phyloP scores from a whole-genome alignment of 2,113 vertebrate genomes.

The Montifringilla adamsi region DNA sequence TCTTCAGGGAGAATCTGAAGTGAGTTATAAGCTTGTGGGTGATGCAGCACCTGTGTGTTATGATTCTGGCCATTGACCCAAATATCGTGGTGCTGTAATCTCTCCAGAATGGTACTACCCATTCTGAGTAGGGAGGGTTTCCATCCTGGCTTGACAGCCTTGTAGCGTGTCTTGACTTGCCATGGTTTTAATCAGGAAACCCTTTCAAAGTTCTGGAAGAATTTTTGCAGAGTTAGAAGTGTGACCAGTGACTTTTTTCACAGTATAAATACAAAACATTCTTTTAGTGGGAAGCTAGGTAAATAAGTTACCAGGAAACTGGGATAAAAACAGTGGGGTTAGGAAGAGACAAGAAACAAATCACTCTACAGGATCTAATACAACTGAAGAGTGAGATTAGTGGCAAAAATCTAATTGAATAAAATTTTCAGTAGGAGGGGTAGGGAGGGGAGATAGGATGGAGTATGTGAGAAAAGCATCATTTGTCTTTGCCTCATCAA shows the following conservation, averaged over 20 bases:
- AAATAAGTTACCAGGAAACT: not conserved
- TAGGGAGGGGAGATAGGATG: not conserved
- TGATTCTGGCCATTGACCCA: not conserved
- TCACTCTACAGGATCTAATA: not conserved
- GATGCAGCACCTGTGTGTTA: not conserved
- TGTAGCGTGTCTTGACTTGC: not conserved
- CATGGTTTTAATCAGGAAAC: not conserved
- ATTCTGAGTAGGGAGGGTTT: not conserved
- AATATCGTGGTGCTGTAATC: not conserved
- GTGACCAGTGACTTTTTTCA: not conserved
- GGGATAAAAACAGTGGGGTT: not conserved
- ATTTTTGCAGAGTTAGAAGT: not conserved
- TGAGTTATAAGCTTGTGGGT: not conserved
- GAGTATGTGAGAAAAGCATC: not conserved
- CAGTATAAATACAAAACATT: not conserved
- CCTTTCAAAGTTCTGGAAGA: not conserved
- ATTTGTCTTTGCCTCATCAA: not conserved
- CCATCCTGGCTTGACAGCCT: not conserved
- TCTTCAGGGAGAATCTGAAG: not conserved
- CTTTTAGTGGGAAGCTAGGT: not conserved
- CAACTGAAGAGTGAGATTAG: not conserved
- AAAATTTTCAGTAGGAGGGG: not conserved
- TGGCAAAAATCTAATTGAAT: not conserved
- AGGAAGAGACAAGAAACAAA: not conserved
- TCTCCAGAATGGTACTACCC: not conserved